Evolutionary conservation across 2,888 invertebrate genomes (phyloP), one percentile per base, ranked within the genome.

Genomic region (Conus canariensis): DNA sequence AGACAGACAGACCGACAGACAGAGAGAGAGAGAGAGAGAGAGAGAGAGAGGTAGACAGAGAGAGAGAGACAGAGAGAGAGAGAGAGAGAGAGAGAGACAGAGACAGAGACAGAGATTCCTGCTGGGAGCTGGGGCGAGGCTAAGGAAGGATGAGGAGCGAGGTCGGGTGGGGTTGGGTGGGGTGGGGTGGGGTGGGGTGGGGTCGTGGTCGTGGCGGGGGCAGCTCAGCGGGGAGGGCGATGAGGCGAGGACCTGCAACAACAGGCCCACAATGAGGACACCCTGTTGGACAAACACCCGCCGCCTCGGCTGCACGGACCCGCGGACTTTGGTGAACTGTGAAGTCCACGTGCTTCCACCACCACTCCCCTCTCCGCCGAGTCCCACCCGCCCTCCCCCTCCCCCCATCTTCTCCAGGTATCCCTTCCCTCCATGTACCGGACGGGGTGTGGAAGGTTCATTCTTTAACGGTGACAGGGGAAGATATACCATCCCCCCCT

Each of bases 71-170:
- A 70, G 22, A 22, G 22, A 70, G 70, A 70, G 22, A 22, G 8
- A 70, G 22, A 22, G 22, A 70, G 70, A 70, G 22, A 70, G 70
- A 70, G 22, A 22, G 6, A 70, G 19, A 70, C 1, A 3, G 22
- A 70, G 70, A 70, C 1, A n/a, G 58, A 19, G 82, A 80, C 1
- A 14, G 45, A 80, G 80, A 80, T 80, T 80, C 80, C 80, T 16
- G 45, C 80, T 16, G 16, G 80, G 30, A 80, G 80, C 45, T 80
- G 80, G 45, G 80, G 80, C 45, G 80, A 80, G 80, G 80, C 30
- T 19, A 10, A n/a, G n/a, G n/a, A n/a, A 22, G n/a, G n/a, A n/a
- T 1, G 74, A 74, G n/a, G 74, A n/a, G n/a, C 9, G 70, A 70
- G 70, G 22, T 19, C 30, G 74, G n/a, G 74, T n/a, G n/a, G n/a